Evolutionary conservation across 1,140 invertebrate species (phyloP).

Genomic region (Cherax quadricarinatus): DNA sequence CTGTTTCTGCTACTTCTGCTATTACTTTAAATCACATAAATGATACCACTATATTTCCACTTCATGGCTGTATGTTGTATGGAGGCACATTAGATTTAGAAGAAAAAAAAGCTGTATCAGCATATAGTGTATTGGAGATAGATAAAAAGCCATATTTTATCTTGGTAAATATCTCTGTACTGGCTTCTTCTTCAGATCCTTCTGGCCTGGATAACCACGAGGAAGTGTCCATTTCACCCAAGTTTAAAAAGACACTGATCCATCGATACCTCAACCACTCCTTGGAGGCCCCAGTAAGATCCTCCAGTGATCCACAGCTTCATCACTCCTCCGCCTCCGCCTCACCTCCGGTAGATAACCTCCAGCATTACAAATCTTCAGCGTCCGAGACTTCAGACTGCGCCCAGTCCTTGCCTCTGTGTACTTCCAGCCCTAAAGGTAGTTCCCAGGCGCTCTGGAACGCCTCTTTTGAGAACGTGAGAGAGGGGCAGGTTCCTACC

Average conservation of each 20-base stretch:
- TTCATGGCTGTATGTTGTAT: too few relatives aligned
- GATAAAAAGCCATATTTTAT: too few relatives aligned
- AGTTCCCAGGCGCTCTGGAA: conserved; percentile 54
- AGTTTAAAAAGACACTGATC: conserved; percentile 70
- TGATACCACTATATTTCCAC: too few relatives aligned
- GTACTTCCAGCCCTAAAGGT: conserved; percentile 54
- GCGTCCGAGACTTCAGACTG: not conserved
- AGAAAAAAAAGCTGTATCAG: too few relatives aligned
- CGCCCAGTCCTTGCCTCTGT: conserved; percentile 26
- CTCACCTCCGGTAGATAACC: conserved; percentile 2
- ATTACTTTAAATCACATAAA: too few relatives aligned
- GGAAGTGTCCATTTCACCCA: conserved; percentile 47
- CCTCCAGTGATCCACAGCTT: not conserved
- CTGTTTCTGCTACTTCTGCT: too few relatives aligned
- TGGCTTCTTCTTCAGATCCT: conserved; percentile 27
- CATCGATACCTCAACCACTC: conserved; percentile 71
- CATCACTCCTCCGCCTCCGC: not conserved
- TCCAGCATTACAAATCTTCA: conserved; percentile 2
- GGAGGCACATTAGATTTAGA: too few relatives aligned
- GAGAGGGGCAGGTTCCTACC: not conserved
- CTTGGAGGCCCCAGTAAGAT: conserved; percentile 30
- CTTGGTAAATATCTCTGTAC: too few relatives aligned
- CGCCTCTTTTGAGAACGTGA: conserved; percentile 57
- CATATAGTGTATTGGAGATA: too few relatives aligned
- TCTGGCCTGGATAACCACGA: conserved; percentile 20